Evolutionary conservation across 1,140 invertebrate genomes (phyloP), one percentile per base, ranked within the genome.

Genomic region (Ladona fulva): DNA sequence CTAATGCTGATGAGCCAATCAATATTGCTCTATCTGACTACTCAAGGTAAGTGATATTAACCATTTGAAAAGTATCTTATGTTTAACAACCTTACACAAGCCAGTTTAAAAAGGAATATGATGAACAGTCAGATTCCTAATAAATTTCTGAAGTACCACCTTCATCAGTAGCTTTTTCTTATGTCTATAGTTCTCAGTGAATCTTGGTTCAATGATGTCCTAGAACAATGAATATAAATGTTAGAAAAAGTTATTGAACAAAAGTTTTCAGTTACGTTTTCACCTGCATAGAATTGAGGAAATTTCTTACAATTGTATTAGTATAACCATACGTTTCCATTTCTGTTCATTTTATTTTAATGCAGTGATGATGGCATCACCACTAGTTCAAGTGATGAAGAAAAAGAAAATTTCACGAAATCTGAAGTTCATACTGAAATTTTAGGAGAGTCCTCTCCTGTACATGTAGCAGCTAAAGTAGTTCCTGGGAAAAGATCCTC

Each of bases 1-100:
- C 94, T 0, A 95, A 90, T 84, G 93, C 94, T 14, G 94, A 95
- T 81, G 93, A 95, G 83, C 94, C 94, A 24, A 91, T 92, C 0
- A 95, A 95, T 84, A 94, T 96, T 78, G 89, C 90, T 76, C 84
- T 96, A 14, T 94, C 93, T 42, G 93, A 95, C 85, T 94, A 95
- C 82, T 94, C 93, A 0, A 95, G 93, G 93, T 94, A 86, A 77
- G 16, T 59, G 74, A 24, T 74, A 77, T 77, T 24, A 66, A 14
- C 79, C 12, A 52, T 25, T 77, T 3, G 19, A 52, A 78, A 16
- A 19, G 76, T 22, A 24, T 0, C 42, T n/a, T 77, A 24, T 59
- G 12, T 76, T 77, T 29, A 14, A 44, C n/a, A n/a, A n/a, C n/a
- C n/a, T n/a, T n/a, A n/a, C n/a, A n/a, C n/a, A n/a, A n/a, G n/a